Evolutionary conservation across 2,113 vertebrate genomes (phyloP), one percentile per base, ranked within the genome.

Genomic region (Odocoileus hemionus): DNA sequence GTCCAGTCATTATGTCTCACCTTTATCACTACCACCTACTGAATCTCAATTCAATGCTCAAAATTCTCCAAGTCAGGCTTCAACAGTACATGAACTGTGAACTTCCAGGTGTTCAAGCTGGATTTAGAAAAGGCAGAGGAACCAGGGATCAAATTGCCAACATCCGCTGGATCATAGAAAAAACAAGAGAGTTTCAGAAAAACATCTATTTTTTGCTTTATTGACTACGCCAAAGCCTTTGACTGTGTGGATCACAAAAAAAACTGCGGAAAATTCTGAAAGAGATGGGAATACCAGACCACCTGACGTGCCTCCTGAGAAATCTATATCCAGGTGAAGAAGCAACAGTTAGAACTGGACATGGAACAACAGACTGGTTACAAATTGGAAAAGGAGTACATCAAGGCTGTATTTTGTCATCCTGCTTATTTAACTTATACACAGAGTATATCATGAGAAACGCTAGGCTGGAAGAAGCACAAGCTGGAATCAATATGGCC

Each of bases 151-250:
- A 70, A 36, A 70, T 70, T 11, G n/a, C 9, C 64, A 70, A 11
- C 19, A 70, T 21, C 9, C 0, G 1, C 1, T 70, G 64, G n/a
- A 70, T 70, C 64, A 36, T 23, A 5, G 10, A 36, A 36, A 23
- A 36, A 70, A 12, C 9, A 70, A 70, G n/a, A 64, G 61, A 70
- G 9, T 36, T 70, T 23, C 64, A 36, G 64, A 70, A 70, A 70
- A 70, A 36, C 19, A 36, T 36, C 64, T 70, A 70, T 9, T 70
- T 70, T 70, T 36, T 70, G 64, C n/a, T 70, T 70, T 70, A 70
- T 70, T 70, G 64, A 70, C 64, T 36, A 70, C 10, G n/a, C 0
- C 2, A 70, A 70, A 36, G 64, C 9, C 64, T 70, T 70, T 70
- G 64, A 36, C 64, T 70, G n/a, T 11, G 64, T 36, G 64, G 9